Evolutionary conservation across 2,113 vertebrate genomes (phyloP).

Genomic region (Toxostoma redivivum): DNA sequence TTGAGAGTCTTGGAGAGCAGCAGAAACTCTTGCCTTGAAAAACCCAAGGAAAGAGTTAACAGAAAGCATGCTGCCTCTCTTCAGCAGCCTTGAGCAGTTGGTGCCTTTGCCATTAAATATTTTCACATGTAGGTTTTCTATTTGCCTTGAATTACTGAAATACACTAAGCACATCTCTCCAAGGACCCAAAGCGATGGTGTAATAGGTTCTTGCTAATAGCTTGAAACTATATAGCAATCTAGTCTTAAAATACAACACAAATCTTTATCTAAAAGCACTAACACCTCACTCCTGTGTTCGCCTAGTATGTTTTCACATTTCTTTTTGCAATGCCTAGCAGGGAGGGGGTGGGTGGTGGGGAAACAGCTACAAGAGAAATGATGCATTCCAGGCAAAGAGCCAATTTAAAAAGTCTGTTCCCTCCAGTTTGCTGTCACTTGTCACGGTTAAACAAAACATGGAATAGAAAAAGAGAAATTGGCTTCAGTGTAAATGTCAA

Average conservation of each 20-base stretch:
- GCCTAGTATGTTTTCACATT: conserved; percentile 72
- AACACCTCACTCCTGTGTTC: conserved; percentile 75
- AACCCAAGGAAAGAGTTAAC: conserved; percentile 55
- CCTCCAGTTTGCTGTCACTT: conserved; percentile 83
- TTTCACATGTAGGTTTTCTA: conserved; percentile 75
- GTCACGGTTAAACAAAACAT: conserved; percentile 82
- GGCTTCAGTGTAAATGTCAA: conserved; percentile 85
- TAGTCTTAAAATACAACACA: conserved; percentile 83
- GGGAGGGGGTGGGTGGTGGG: neutral
- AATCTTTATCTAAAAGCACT: conserved; percentile 81
- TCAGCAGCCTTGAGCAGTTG: conserved; percentile 50
- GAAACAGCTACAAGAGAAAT: conserved; percentile 75
- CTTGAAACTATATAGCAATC: conserved; percentile 79
- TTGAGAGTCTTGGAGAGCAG: neutral
- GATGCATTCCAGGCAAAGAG: conserved; percentile 79
- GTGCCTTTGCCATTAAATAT: conserved; percentile 76
- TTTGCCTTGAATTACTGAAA: conserved; percentile 83
- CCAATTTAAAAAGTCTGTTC: conserved; percentile 83
- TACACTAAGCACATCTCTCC: conserved; percentile 77
- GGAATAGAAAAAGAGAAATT: conserved; percentile 79
- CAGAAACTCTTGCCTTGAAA: neutral
- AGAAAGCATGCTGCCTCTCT: conserved; percentile 3
- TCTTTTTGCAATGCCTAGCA: conserved; percentile 63
- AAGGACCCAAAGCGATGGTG: conserved; percentile 62
- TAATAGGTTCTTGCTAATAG: conserved; percentile 80